These are phyloP conservation scores for Ciconia maguari DNA, from an alignment of 2,113 vertebrate species.

Conservation along the genomic window DNA sequence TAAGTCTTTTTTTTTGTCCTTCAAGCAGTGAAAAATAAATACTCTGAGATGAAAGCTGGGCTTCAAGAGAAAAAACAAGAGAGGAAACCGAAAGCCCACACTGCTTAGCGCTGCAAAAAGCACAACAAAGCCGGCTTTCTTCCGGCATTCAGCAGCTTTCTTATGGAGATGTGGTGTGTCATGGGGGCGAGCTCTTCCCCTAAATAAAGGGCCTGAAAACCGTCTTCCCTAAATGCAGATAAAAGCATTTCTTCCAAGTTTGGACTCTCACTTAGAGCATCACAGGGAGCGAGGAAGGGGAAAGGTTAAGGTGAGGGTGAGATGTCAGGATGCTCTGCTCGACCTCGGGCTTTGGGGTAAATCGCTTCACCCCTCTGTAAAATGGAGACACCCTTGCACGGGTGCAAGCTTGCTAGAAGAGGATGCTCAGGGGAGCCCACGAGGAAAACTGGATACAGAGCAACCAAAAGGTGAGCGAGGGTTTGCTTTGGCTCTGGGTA, in stretches of 20 bases:
- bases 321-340: neutral
- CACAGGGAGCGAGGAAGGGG: neutral
- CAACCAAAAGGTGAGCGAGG: neutral
- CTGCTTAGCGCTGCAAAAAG: slow-evolving; percentile 72
- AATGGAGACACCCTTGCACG: neutral
- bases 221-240: neutral
- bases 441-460: neutral
- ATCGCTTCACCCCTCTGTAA: neutral
- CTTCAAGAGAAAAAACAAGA: slow-evolving; percentile 71
- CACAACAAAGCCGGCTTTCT: slow-evolving; percentile 77
- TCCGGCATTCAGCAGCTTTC: slow-evolving; percentile 68
- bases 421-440: neutral
- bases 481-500: neutral
- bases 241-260: neutral
- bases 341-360: neutral
- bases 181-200: slow-evolving; percentile 48
- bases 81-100: slow-evolving; percentile 74
- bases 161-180: slow-evolving; percentile 69
- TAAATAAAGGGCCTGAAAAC: neutral
- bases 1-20: neutral
- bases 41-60: slow-evolving; percentile 73
- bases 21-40: slow-evolving; percentile 70
- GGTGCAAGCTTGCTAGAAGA: neutral
- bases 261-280: neutral
- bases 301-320: neutral